phyloP scores from a whole-genome alignment of 2,797 vertebrate genomes.

The Erithacus rubecula region DNA sequence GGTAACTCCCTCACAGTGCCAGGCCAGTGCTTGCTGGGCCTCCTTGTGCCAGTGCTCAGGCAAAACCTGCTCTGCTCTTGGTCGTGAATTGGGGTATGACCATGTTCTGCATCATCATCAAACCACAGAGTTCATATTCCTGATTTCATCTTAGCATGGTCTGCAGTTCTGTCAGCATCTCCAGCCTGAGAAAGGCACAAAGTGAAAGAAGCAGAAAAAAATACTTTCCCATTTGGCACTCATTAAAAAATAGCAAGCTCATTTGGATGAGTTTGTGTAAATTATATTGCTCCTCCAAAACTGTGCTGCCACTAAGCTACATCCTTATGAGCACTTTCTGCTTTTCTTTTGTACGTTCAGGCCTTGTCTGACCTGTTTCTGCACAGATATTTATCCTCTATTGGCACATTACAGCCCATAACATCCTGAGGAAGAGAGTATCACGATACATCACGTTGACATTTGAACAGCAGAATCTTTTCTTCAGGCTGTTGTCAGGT shows the following conservation, averaged over 20 bases:
- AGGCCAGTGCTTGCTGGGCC: neutral
- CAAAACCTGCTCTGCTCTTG: neutral
- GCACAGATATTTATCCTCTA: neutral
- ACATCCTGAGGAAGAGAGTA: neutral
- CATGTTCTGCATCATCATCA: neutral
- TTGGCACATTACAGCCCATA: conserved; percentile 7
- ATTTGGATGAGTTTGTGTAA: neutral
- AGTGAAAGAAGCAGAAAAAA: neutral
- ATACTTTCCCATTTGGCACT: neutral
- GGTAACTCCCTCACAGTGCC: neutral
- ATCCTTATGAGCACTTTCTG: neutral
- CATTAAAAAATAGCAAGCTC: neutral
- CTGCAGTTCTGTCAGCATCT: neutral
- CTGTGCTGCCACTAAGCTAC: neutral
- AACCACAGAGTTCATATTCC: neutral
- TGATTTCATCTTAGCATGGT: neutral
- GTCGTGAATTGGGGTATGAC: accelerated
- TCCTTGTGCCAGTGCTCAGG: neutral
- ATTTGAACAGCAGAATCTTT: neutral
- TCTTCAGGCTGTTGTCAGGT: neutral
- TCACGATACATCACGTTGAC: conserved; percentile 14
- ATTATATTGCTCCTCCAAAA: neutral
- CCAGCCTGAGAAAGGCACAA: neutral
- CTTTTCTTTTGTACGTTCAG: neutral
- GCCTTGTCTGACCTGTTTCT: conserved; percentile 10